A percentile compares a stretch with the other conserved stretches of the same genome.
Conservation (phyloP, 2,113 vertebrate species). For the Hypomesus transpacificus region DNA sequence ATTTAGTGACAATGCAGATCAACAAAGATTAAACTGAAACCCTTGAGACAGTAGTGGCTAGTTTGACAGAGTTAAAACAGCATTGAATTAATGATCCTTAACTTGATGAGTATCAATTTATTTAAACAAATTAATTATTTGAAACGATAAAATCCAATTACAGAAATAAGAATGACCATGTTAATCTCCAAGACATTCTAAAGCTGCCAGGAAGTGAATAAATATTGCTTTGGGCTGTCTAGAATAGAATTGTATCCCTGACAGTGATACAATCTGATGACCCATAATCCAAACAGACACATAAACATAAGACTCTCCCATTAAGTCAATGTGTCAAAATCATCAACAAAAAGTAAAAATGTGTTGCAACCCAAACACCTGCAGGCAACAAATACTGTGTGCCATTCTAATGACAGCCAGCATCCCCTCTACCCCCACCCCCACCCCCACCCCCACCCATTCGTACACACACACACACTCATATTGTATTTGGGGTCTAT, state of each 20-base stretch:
- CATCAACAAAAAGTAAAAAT: no score
- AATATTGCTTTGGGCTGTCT: background rate
- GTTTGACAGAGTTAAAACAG: background rate
- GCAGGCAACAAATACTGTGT: no score
- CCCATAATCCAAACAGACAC: background rate
- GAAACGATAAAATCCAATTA: background rate
- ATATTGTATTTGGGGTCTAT: no score
- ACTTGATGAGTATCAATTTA: background rate
- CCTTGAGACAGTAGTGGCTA: background rate
- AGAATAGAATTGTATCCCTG: background rate
- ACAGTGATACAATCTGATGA: background rate
- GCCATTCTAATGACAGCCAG: no score
- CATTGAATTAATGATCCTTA: background rate
- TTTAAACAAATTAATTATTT: background rate
- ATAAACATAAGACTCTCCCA: background rate
- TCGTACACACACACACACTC: no score
- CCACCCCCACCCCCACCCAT: no score
- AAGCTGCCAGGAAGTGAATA: background rate
- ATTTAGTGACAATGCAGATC: constrained; percentile 4
- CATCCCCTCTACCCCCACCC: no score
- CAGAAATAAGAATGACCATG: background rate
- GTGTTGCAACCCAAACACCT: no score
- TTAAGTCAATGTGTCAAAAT: background rate
- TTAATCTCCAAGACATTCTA: background rate
- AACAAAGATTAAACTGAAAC: background rate